Percentiles rank a stretch among this genome's conserved stretches.
These are phyloP conservation scores for Ceriagrion tenellum DNA, from an alignment of 2,888 invertebrate species.

Conservation along the genomic window DNA sequence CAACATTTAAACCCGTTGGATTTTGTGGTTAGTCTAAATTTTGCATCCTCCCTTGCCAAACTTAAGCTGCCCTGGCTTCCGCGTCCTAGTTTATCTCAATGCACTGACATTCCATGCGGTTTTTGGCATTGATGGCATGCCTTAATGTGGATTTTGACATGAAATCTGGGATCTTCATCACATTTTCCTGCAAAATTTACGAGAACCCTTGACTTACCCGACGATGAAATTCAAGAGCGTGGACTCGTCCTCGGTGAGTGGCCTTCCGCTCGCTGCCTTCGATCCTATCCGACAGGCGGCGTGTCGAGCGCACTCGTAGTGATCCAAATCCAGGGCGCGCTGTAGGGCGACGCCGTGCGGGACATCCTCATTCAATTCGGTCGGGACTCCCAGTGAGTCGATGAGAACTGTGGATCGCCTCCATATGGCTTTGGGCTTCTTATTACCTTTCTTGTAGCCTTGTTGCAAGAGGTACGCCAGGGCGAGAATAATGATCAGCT, in stretches of 20 bases:
- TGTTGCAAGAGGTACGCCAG: slow-evolving; percentile 45
- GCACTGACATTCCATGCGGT: too few species aligned
- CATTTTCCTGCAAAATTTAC: too few species aligned
- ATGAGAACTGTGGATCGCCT: background rate
- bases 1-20: too few species aligned
- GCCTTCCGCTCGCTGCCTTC: background rate
- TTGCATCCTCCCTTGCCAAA: too few species aligned
- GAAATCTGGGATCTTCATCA: too few species aligned
- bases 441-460: slow-evolving; percentile 37
- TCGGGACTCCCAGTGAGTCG: background rate
- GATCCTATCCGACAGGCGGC: background rate
- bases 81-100: too few species aligned
- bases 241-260: background rate
- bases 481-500: slow-evolving; percentile 29
- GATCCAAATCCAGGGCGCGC: background rate
- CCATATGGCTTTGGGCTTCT: slow-evolving; percentile 37
- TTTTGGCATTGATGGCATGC: too few species aligned
- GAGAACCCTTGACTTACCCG: background rate
- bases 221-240: background rate
- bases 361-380: too few species aligned
- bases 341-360: background rate
- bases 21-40: too few species aligned
- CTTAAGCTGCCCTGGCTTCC: too few species aligned
- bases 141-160: too few species aligned
- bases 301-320: slow-evolving; percentile 1